phyloP scores from a whole-genome alignment of 2,113 vertebrate species.

The Vidua chalybeata region DNA sequence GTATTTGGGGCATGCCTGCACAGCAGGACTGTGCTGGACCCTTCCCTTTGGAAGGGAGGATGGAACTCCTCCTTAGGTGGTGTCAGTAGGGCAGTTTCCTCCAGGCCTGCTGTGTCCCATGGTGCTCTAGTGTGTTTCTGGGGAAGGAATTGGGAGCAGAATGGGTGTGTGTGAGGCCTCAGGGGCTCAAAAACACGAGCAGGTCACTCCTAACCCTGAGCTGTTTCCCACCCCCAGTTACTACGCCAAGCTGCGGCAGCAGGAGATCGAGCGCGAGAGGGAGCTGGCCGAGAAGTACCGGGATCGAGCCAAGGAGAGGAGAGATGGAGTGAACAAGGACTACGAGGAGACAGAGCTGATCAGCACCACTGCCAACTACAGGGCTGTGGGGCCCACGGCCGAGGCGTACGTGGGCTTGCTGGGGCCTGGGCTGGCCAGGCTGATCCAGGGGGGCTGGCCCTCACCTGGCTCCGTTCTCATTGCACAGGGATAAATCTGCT shows the following conservation, averaged over 20 bases:
- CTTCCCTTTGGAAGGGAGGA: neutral
- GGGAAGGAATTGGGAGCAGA: neutral
- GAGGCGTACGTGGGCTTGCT: slow-evolving; percentile 83
- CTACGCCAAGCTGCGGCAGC: slow-evolving; percentile 95
- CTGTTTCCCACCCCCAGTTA: slow-evolving; percentile 77
- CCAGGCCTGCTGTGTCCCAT: neutral
- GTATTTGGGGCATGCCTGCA: fast-evolving
- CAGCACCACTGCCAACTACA: slow-evolving; percentile 96
- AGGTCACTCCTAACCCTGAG: fast-evolving
- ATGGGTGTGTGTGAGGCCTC: fast-evolving
- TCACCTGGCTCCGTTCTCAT: neutral
- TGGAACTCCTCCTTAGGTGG: neutral
- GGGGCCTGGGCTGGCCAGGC: fast-evolving
- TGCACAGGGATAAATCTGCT: slow-evolving; percentile 90
- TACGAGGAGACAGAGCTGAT: slow-evolving; percentile 97
- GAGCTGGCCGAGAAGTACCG: slow-evolving; percentile 97
- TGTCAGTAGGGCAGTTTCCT: neutral
- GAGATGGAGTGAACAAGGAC: slow-evolving; percentile 97
- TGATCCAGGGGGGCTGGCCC: fast-evolving
- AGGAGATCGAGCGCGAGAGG: slow-evolving; percentile 93
- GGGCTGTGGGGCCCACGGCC: slow-evolving; percentile 92
- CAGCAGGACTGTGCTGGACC: neutral
- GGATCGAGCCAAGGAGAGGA: slow-evolving; percentile 90
- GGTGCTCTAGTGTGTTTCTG: neutral
- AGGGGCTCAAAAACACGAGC: fast-evolving